These are phyloP conservation scores for Hololepta plana DNA, from an alignment of 2,888 invertebrate genomes.

Conservation along the genomic window DNA sequence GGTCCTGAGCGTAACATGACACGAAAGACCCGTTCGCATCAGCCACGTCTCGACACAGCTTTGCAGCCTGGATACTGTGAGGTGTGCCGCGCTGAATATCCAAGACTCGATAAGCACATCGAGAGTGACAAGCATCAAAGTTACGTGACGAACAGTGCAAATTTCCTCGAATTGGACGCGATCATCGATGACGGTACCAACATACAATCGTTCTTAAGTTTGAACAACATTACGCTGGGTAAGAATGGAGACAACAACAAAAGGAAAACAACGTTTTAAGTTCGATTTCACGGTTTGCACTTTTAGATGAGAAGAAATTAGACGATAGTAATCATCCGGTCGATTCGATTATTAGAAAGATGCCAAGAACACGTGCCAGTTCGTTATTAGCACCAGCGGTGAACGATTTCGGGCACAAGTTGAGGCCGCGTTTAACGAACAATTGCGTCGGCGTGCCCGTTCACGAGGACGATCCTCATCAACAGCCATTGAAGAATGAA, in stretches of 20 bases:
- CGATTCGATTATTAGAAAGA: slow-evolving; percentile 13
- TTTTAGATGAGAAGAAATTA: slow-evolving; percentile 7
- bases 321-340: no score
- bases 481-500: slow-evolving; percentile 17
- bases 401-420: slow-evolving; percentile 21
- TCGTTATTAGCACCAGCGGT: slow-evolving; percentile 17
- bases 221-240: slow-evolving; percentile 22
- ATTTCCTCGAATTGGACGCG: slow-evolving; percentile 56
- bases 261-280: neutral
- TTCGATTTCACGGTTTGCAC: neutral
- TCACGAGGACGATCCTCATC: slow-evolving; percentile 23
- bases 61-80: slow-evolving; percentile 52
- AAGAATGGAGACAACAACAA: no score
- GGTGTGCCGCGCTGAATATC: slow-evolving; percentile 60
- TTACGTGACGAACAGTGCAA: slow-evolving; percentile 53
- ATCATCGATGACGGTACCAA: slow-evolving; percentile 47
- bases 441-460: slow-evolving; percentile 24
- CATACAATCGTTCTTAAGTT: slow-evolving; percentile 48
- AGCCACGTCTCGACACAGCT: slow-evolving; percentile 18
- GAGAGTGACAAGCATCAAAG: slow-evolving; percentile 56
- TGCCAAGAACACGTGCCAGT: slow-evolving; percentile 15
- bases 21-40: slow-evolving; percentile 22
- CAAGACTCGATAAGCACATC: slow-evolving; percentile 48
- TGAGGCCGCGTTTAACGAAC: slow-evolving; percentile 21
- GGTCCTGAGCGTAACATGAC: slow-evolving; percentile 31